Percentiles rank a stretch among this genome's conserved stretches.
Conservation (phyloP, 2,113 vertebrate genomes). For the Leiothrix lutea region DNA sequence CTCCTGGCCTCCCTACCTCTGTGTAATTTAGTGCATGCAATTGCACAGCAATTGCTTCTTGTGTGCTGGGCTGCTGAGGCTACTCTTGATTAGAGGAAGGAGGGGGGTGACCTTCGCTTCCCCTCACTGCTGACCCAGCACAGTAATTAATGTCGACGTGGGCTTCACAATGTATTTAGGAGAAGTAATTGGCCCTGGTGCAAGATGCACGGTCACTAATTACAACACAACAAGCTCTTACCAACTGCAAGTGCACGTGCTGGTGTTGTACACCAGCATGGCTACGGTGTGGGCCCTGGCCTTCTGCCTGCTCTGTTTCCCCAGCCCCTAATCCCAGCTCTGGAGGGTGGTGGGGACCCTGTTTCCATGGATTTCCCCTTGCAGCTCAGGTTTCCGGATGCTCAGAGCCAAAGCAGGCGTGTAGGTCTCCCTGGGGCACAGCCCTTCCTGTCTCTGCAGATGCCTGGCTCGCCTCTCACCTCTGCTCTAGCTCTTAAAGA, state of each 20-base stretch:
- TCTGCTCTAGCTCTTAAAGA: background rate
- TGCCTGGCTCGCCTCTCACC: background rate
- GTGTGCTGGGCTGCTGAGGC: conserved; percentile 25
- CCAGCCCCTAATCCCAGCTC: background rate
- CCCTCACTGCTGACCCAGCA: conserved; percentile 32
- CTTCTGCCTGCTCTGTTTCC: background rate
- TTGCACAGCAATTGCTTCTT: conserved; percentile 53
- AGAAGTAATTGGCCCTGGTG: conserved; percentile 53
- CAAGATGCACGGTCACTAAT: conserved; percentile 49
- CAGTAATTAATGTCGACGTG: conserved; percentile 56
- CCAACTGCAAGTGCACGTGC: conserved; percentile 11
- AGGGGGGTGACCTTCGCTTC: conserved; percentile 35
- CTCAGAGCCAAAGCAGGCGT: background rate
- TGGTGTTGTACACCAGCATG: background rate
- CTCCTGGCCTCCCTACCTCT: background rate
- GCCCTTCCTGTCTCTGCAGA: background rate
- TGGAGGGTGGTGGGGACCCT: background rate
- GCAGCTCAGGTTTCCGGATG: conserved; percentile 36
- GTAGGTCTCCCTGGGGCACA: background rate
- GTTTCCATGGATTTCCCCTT: conserved; percentile 51
- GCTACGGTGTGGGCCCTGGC: background rate
- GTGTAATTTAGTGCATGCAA: conserved; percentile 33
- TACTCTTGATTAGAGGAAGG: conserved; percentile 21
- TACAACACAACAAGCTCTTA: conserved; percentile 37
- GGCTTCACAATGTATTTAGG: conserved; percentile 54